A percentile compares a stretch with the other conserved stretches of the same genome.
phyloP scores from a whole-genome alignment of 35 echinoderm and acorn worm genomes.

The Heliocidaris tuberculata region DNA sequence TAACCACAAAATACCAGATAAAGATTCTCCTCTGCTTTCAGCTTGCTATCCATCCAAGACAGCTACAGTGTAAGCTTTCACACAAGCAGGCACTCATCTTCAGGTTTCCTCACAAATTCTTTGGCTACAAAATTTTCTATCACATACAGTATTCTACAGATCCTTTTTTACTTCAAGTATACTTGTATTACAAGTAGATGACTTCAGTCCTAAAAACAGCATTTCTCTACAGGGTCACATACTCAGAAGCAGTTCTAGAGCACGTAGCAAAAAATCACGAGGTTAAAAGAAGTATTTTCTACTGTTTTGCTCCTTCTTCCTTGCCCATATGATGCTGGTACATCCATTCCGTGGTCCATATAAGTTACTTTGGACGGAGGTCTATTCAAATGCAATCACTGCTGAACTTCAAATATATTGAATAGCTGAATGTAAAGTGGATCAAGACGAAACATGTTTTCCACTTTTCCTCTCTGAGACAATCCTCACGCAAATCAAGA shows the following conservation, averaged over 20 bases:
- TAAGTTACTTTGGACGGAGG: neutral
- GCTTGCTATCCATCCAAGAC: neutral
- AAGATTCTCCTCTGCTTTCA: neutral
- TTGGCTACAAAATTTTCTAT: neutral
- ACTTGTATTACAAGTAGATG: neutral
- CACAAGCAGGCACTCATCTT: neutral
- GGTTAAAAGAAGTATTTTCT: too few species aligned
- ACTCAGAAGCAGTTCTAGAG: neutral
- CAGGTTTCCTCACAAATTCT: neutral
- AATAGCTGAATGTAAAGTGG: neutral
- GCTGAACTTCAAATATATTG: neutral
- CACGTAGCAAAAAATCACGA: neutral
- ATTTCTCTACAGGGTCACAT: neutral
- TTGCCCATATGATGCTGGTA: too few species aligned
- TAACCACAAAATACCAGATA: neutral
- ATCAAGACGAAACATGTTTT: neutral
- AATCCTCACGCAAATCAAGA: neutral
- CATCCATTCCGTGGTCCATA: too few species aligned
- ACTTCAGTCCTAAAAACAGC: neutral
- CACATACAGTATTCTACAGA: neutral
- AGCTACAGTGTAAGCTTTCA: neutral
- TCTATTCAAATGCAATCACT: neutral
- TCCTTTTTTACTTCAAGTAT: neutral
- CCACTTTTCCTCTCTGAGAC: neutral
- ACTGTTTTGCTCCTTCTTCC: too few species aligned